Evolutionary conservation across 2,797 vertebrate species (phyloP), one percentile per base, ranked within the genome.

Genomic region (Manis javanica): DNA sequence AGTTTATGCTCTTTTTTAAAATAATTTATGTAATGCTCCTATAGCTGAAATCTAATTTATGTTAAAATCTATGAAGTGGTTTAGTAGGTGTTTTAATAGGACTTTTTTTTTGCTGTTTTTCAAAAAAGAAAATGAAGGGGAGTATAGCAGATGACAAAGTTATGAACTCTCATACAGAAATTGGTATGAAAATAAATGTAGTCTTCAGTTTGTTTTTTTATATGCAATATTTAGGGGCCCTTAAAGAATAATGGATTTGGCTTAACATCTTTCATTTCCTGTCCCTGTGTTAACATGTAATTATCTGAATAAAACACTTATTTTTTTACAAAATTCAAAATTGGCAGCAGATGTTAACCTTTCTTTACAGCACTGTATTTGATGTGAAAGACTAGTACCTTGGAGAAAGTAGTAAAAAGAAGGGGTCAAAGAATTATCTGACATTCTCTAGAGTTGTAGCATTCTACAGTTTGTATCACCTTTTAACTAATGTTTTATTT

Each of bases 1-100:
- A 64, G 31, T 94, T 95, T 95, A 92, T 96, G 83, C 4, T 71
- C 37, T 81, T 94, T 96, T 93, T 95, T 93, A 95, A 75, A 95
- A 96, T 97, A 96, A 93, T 92, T 96, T 91, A 91, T 83, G 19
- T 85, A 92, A 69, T 71, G 87, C 46, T 74, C 74, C 49, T 53
- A 92, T 72, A 78, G 71, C 64, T 53, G 42, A 96, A 94, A 66
- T 90, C 39, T 90, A 82, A 90, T 95, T 97, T 96, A 91, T 96
- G 83, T 64, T 90, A 68, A 95, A 93, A 94, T 94, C 91, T 93
- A 87, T 87, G 29, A 87, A 83, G 46, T 63, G 2, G 39, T 94
- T 96, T 96, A 90, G 49, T 84, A 91, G 42, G 53, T 86, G 2
- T 95, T 90, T 91, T 79, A 75, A 64, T 66, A 77, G 26, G 9